These are phyloP conservation scores for Cryptocephalus moraei DNA, from an alignment of 2,888 invertebrate species.

Conservation along the genomic window DNA sequence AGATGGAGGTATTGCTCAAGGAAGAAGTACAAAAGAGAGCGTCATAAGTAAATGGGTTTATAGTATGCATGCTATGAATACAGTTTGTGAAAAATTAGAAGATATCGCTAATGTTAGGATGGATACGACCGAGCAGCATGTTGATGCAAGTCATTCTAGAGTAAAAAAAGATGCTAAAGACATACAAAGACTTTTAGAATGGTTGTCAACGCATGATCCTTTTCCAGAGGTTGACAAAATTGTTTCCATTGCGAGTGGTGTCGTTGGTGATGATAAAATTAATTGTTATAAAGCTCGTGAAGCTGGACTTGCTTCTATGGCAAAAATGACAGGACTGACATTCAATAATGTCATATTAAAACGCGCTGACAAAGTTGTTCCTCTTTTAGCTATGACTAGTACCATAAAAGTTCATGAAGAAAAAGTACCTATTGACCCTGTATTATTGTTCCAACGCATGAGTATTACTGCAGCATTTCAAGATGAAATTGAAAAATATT, in stretches of 20 bases:
- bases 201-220: slow-evolving; percentile 4
- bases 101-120: slow-evolving; percentile 20
- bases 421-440: no score
- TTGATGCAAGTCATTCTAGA: slow-evolving; percentile 29
- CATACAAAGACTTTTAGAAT: slow-evolving; percentile 20
- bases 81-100: slow-evolving; percentile 25
- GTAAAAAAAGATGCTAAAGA: slow-evolving; percentile 23
- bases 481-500: no score
- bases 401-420: no score
- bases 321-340: slow-evolving; percentile 3
- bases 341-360: no score
- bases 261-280: slow-evolving; percentile 6
- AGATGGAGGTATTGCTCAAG: slow-evolving; percentile 33
- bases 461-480: no score
- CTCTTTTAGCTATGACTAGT: no score
- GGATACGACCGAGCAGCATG: slow-evolving; percentile 7
- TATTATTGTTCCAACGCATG: no score
- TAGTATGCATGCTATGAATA: slow-evolving; percentile 23
- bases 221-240: slow-evolving; percentile 4
- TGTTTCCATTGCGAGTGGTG: slow-evolving; percentile 3
- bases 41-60: slow-evolving; percentile 32
- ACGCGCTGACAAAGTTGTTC: no score
- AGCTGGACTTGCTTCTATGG: slow-evolving; percentile 4
- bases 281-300: slow-evolving; percentile 4
- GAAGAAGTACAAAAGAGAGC: slow-evolving; percentile 30